phyloP scores from a whole-genome alignment of 1,140 invertebrate genomes.

The Drosophila elegans region DNA sequence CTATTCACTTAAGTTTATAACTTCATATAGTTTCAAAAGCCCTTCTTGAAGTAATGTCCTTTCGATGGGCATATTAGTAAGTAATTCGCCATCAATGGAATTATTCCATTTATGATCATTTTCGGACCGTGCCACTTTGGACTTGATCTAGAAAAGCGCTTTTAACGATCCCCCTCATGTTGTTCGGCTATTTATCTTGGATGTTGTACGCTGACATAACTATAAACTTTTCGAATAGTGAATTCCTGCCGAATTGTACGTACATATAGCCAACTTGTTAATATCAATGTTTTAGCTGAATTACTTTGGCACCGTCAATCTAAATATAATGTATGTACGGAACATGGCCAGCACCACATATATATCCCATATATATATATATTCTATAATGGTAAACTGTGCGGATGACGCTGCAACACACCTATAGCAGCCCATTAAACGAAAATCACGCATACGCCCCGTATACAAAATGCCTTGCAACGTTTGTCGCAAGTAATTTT shows the following conservation, averaged over 20 bases:
- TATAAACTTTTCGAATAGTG: slow-evolving; percentile 13
- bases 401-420: slow-evolving; percentile 65
- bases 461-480: slow-evolving; percentile 49
- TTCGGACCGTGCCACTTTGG: neutral
- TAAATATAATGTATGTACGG: slow-evolving; percentile 42
- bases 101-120: too few relatives aligned
- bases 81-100: neutral
- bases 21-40: too few relatives aligned
- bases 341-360: slow-evolving; percentile 11
- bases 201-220: slow-evolving; percentile 15
- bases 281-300: slow-evolving; percentile 44
- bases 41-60: too few relatives aligned
- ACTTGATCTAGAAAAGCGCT: slow-evolving; percentile 16
- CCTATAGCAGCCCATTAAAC: neutral
- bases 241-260: neutral
- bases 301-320: slow-evolving; percentile 32
- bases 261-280: slow-evolving; percentile 18
- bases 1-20: too few relatives aligned
- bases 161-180: slow-evolving; percentile 2
- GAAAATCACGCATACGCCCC: slow-evolving; percentile 25
- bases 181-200: slow-evolving; percentile 11
- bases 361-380: slow-evolving; percentile 6
- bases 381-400: slow-evolving; percentile 19
- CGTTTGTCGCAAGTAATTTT: slow-evolving; percentile 49
- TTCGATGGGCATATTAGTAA: too few relatives aligned